Percentiles rank a stretch among this genome's conserved stretches.
Conservation (phyloP, 92 coral and sea anemone genomes). For the Zoanthus sansibaricus region DNA sequence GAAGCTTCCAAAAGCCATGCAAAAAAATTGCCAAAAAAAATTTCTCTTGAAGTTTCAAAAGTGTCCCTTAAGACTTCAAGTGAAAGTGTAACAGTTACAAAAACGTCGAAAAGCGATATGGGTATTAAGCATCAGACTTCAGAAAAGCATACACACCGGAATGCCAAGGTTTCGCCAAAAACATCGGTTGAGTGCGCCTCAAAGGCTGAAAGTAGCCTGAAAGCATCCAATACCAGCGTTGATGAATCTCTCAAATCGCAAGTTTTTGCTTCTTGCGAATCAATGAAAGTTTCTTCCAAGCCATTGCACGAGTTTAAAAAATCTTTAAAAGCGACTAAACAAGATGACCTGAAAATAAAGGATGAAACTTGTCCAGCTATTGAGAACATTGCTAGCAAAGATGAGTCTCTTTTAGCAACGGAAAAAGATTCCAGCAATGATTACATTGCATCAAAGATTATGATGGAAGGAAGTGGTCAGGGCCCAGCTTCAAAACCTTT, state of each 20-base stretch:
- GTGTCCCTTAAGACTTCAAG: constrained; percentile 17
- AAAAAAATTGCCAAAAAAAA: constrained; percentile 25
- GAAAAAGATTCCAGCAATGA: not conserved
- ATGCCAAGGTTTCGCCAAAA: constrained; percentile 8
- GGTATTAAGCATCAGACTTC: not conserved
- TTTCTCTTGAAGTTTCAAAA: constrained; percentile 34
- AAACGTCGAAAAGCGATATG: not conserved
- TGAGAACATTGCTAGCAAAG: not conserved
- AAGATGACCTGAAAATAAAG: not conserved
- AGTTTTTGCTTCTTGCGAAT: constrained; percentile 39
- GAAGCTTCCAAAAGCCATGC: constrained; percentile 11
- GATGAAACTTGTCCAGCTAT: not conserved
- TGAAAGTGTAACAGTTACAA: not conserved
- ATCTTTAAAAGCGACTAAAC: not conserved
- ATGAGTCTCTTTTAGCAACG: not conserved
- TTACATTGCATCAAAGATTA: not conserved
- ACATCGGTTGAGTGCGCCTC: constrained; percentile 16
- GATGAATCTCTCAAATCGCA: constrained; percentile 23
- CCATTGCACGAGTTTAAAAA: not conserved
- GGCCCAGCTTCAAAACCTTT: constrained; percentile 19
- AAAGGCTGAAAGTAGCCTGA: constrained; percentile 29
- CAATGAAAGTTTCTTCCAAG: constrained; percentile 28
- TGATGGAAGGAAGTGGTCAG: constrained; percentile 5
- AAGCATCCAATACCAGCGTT: constrained; percentile 27
- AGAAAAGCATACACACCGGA: constrained; percentile 22